Base-by-base conservation (phyloP, 2,797 vertebrate species). In the Enteromius paludinosus region DNA sequence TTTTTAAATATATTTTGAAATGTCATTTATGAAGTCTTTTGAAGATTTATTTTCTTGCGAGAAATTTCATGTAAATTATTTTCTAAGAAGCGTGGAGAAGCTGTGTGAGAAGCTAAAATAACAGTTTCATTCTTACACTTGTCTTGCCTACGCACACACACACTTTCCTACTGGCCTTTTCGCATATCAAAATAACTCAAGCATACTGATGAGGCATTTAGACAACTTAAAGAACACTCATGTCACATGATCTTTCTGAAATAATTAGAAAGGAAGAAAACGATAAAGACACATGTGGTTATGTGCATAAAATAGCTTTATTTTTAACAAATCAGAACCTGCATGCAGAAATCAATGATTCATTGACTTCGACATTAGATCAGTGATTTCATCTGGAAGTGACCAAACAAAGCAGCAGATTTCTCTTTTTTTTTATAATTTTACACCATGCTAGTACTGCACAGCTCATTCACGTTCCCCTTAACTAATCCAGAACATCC, bases 241-340 rank as follows among this genome's bases (percentile, higher is more conserved):
- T 41, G 3, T 54, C 52, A 54, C 49, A 52, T 20, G 20, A n/a
- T n/a, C 52, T 11, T 54, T n/a, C 3, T n/a, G 52, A 54, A 54
- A 54, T 54, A 20, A 54, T 54, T n/a, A 0, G 9, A 41, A 41
- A 41, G 9, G 11, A 15, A n/a, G 25, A 70, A 28, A 59, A 30
- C 9, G 1, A 10, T 66, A 30, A 66, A 76, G 80, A 75, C 18
- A 43, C 0, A 4, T 28, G 6, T 78, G 87, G 86, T 90, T 89
- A 88, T 93, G 91, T 94, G 91, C 93, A 94, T 93, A 93, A 94
- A 95, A 94, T 93, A 93, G 90, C 92, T 95, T 95, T 95, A 95
- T 94, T 94, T 93, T 84, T 87, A 91, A 90, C 87, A 91, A 88
- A 93, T 93, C 91, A 90, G 89, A 93, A 93, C 90, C 90, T 90